These are phyloP conservation scores for Pandion haliaetus DNA, from an alignment of 2,113 vertebrate species.

Conservation along the genomic window DNA sequence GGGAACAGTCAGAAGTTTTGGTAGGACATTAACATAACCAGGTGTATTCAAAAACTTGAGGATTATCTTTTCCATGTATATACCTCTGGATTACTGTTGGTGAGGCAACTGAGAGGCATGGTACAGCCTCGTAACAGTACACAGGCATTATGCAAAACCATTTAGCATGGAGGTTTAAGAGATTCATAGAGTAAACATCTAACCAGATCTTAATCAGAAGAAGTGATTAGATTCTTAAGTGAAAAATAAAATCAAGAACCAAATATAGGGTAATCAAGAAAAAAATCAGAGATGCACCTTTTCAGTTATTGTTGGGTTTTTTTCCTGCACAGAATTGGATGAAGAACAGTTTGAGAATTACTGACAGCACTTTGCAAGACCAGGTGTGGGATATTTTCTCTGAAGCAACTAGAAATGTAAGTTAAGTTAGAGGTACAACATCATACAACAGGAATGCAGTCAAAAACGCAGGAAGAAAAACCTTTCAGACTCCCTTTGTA, in stretches of 20 bases:
- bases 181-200: neutral
- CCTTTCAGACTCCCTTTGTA: neutral
- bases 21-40: neutral
- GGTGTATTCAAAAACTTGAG: neutral
- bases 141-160: neutral
- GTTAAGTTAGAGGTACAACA: conserved; percentile 23
- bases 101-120: neutral
- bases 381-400: conserved; percentile 91
- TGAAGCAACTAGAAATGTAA: conserved; percentile 79
- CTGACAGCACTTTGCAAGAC: conserved; percentile 75
- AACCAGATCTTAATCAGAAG: neutral
- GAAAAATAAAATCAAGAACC: neutral
- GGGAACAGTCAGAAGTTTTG: neutral
- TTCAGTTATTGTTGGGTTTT: neutral
- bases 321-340: conserved; percentile 89
- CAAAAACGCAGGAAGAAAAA: neutral
- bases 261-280: neutral
- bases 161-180: neutral
- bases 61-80: neutral
- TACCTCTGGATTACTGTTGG: neutral
- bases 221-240: neutral
- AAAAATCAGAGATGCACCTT: neutral
- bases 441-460: neutral
- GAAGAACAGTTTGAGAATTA: conserved; percentile 89
- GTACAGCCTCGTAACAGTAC: neutral